phyloP scores from a whole-genome alignment of 1,140 invertebrate species.

The Lepidurus apus region DNA sequence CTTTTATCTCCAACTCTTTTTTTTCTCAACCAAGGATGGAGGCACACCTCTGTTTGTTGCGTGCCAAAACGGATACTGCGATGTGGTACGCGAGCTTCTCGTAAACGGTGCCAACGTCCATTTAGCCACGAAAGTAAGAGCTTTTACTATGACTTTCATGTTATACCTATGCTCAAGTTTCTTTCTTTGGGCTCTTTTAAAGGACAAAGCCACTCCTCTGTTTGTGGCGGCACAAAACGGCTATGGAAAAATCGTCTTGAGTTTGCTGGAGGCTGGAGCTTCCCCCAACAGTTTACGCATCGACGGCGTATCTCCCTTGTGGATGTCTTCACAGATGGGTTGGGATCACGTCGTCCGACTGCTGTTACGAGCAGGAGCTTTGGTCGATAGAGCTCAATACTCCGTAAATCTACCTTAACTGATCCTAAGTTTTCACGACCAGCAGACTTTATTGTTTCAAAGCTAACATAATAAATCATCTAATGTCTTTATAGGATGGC shows the following conservation, averaged over 20 bases:
- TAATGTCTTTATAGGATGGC: slow-evolving; percentile 62
- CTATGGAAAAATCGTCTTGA: slow-evolving; percentile 65
- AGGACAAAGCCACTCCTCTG: slow-evolving; percentile 81
- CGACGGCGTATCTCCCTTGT: slow-evolving; percentile 81
- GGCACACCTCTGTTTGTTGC: slow-evolving; percentile 86
- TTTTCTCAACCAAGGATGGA: slow-evolving; percentile 61
- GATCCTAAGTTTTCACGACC: neutral
- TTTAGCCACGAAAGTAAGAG: slow-evolving; percentile 73
- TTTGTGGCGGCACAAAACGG: slow-evolving; percentile 88
- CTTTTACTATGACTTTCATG: slow-evolving; percentile 1
- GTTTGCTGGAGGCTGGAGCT: slow-evolving; percentile 61
- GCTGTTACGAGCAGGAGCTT: slow-evolving; percentile 67
- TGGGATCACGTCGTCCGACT: slow-evolving; percentile 72
- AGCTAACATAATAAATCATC: slow-evolving; percentile 30
- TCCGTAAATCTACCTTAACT: slow-evolving; percentile 47
- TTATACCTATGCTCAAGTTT: neutral
- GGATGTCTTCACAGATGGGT: slow-evolving; percentile 91
- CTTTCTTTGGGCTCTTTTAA: slow-evolving; percentile 37
- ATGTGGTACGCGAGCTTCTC: slow-evolving; percentile 75
- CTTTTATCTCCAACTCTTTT: neutral
- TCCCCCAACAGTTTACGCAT: slow-evolving; percentile 61
- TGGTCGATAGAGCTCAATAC: slow-evolving; percentile 71
- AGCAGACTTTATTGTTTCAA: slow-evolving; percentile 3
- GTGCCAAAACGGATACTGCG: slow-evolving; percentile 81
- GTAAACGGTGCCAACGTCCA: slow-evolving; percentile 73